Percentiles rank a stretch among this genome's conserved stretches.
Conservation (phyloP, 2,113 vertebrate species). For the Nothocercus julius region DNA sequence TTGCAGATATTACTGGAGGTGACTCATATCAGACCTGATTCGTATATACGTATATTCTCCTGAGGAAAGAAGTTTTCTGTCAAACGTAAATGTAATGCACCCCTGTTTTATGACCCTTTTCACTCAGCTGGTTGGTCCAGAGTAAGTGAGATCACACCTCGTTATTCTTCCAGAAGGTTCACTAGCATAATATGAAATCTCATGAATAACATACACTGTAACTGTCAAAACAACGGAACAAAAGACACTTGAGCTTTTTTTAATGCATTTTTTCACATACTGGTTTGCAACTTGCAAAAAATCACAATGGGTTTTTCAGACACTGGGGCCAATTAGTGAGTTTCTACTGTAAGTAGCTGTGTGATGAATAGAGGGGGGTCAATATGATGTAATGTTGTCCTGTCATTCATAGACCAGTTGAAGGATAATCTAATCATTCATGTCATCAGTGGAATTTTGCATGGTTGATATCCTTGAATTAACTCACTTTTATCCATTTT, state of each 20-base stretch:
- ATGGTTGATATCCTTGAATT: neutral
- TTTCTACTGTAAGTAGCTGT: neutral
- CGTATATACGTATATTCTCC: neutral
- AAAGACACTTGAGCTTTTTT: neutral
- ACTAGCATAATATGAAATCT: neutral
- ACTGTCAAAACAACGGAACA: neutral
- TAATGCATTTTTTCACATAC: neutral
- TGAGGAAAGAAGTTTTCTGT: neutral
- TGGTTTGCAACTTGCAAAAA: neutral
- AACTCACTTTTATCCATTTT: neutral
- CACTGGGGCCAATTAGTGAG: neutral
- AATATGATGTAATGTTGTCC: neutral
- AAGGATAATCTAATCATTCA: neutral
- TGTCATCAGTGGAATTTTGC: neutral
- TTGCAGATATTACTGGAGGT: neutral
- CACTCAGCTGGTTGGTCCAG: neutral
- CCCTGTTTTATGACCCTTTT: neutral
- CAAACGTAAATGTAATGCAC: neutral
- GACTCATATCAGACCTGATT: neutral
- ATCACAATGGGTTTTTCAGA: neutral
- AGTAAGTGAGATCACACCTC: neutral
- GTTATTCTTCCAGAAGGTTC: neutral
- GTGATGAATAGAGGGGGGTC: neutral
- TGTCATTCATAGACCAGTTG: neutral
- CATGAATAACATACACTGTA: neutral